These are phyloP conservation scores for Epicampocera succincta DNA, from an alignment of 2,888 invertebrate genomes.

Conservation along the genomic window DNA sequence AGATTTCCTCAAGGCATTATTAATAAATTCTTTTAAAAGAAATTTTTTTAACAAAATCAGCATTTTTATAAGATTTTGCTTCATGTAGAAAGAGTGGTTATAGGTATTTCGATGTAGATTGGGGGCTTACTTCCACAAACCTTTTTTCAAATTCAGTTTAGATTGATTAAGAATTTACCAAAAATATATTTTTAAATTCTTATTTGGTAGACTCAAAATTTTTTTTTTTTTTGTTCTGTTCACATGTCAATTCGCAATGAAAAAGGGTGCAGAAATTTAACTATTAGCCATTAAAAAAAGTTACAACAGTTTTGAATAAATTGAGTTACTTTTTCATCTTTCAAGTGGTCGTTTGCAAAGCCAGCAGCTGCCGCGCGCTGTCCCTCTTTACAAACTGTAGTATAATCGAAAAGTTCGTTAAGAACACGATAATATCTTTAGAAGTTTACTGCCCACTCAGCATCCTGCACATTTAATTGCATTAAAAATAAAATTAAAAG, in stretches of 20 bases:
- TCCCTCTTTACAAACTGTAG: background rate
- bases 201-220: too few species aligned
- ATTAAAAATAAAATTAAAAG: constrained; percentile 63
- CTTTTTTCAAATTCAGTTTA: too few species aligned
- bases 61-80: too few species aligned
- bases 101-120: too few species aligned
- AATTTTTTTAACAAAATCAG: too few species aligned
- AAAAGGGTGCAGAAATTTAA: constrained; percentile 13
- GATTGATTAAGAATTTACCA: too few species aligned
- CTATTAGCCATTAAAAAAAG: constrained; percentile 38
- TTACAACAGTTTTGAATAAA: constrained; percentile 35
- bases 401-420: constrained; percentile 16
- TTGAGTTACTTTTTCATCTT: constrained; percentile 9
- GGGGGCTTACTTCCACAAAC: too few species aligned
- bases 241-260: background rate
- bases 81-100: too few species aligned
- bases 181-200: too few species aligned
- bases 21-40: too few species aligned
- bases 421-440: constrained; percentile 22
- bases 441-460: constrained; percentile 10
- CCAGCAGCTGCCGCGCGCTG: background rate
- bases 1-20: too few species aligned
- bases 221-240: too few species aligned
- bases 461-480: constrained; percentile 64
- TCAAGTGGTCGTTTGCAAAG: constrained; percentile 13